Evolutionary conservation across 2,888 invertebrate genomes (phyloP).

Genomic region (Hydriomena furcata): DNA sequence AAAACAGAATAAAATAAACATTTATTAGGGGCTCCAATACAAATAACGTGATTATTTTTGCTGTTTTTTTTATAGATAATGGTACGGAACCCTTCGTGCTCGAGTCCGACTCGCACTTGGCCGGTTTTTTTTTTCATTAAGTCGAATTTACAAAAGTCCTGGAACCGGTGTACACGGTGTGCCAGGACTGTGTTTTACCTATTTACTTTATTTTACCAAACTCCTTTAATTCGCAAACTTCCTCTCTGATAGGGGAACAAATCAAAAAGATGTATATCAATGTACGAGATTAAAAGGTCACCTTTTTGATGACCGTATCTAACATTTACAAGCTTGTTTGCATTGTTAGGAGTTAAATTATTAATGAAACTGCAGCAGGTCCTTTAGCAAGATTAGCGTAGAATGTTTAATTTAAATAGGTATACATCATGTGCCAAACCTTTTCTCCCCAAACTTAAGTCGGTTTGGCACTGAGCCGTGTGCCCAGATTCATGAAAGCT

Average conservation of each 20-base stretch:
- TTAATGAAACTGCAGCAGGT: neutral
- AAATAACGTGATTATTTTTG: too few species aligned
- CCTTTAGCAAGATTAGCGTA: neutral
- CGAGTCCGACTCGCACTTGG: too few species aligned
- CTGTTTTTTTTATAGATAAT: too few species aligned
- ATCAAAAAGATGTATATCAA: constrained; percentile 43
- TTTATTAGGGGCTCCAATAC: too few species aligned
- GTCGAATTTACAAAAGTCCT: too few species aligned
- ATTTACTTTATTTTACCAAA: constrained; percentile 27
- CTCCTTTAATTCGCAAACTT: constrained; percentile 26
- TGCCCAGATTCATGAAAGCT: neutral
- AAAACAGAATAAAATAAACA: too few species aligned
- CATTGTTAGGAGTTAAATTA: neutral
- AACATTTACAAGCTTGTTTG: constrained; percentile 2
- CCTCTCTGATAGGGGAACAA: constrained; percentile 27
- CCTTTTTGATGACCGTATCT: constrained; percentile 13
- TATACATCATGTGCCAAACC: constrained; percentile 1
- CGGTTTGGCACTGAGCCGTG: constrained; percentile 6
- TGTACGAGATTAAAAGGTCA: constrained; percentile 25
- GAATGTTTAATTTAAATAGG: neutral
- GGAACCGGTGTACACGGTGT: too few species aligned
- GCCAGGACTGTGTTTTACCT: neutral
- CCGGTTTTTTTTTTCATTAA: too few species aligned
- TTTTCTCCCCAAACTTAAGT: constrained; percentile 12
- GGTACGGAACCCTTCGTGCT: too few species aligned